phyloP scores from a whole-genome alignment of 2,888 invertebrate species.

The Scelioninae gen. 2 region DNA sequence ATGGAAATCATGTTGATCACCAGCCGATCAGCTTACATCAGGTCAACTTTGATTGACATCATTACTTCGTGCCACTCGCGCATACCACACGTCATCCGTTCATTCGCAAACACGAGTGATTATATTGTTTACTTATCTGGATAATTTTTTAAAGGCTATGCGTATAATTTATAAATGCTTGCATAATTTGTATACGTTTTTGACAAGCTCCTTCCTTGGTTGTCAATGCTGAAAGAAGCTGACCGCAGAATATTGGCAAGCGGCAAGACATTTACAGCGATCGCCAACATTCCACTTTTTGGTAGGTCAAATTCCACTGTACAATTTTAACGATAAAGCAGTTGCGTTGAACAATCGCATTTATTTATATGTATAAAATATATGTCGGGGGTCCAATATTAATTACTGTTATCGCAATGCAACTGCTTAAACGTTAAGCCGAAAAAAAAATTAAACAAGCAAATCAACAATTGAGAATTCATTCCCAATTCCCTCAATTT shows the following conservation, averaged over 20 bases:
- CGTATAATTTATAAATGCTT: constrained; percentile 39
- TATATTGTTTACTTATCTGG: constrained; percentile 17
- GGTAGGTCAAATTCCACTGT: too few species aligned
- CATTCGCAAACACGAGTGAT: background rate
- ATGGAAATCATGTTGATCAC: background rate
- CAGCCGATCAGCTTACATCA: background rate
- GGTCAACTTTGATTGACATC: background rate
- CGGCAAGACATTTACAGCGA: constrained; percentile 65
- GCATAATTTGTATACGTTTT: constrained; percentile 47
- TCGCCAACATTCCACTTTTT: constrained; percentile 61
- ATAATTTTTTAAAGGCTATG: constrained; percentile 43
- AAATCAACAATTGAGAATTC: too few species aligned
- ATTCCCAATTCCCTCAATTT: too few species aligned
- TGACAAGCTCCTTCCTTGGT: constrained; percentile 65
- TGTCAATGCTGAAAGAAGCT: constrained; percentile 65
- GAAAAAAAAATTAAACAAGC: too few species aligned
- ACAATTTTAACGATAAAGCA: too few species aligned
- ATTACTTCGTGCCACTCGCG: background rate
- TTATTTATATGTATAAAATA: too few species aligned
- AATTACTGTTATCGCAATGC: too few species aligned
- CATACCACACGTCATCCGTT: background rate
- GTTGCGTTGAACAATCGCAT: too few species aligned
- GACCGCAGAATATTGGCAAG: constrained; percentile 61
- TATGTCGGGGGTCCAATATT: too few species aligned
- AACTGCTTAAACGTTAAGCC: too few species aligned